phyloP scores from a whole-genome alignment of 1,140 invertebrate species.

The Metaphire vulgaris region DNA sequence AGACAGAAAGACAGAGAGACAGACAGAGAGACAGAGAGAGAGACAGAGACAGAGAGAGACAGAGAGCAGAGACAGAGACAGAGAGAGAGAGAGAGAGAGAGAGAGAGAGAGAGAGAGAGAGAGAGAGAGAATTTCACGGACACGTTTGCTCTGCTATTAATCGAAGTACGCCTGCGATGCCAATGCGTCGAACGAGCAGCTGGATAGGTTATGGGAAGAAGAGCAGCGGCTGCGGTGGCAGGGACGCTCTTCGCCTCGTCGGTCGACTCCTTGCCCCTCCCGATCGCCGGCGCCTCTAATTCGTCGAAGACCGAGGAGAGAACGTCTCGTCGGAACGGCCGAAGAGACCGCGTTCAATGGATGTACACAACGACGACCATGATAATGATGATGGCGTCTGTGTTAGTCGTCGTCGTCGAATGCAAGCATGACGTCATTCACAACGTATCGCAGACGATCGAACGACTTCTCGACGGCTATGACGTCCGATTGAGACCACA shows the following conservation, averaged over 20 bases:
- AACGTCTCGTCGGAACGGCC: no score
- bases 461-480: conserved; percentile 79
- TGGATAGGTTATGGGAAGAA: not conserved
- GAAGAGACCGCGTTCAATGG: no score
- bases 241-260: no score
- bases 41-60: no score
- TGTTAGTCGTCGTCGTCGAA: not conserved
- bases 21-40: no score
- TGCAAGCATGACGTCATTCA: conserved; percentile 27
- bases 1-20: no score
- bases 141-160: no score
- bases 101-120: no score
- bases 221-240: not conserved
- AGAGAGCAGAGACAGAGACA: no score
- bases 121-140: no score
- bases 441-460: conserved; percentile 64
- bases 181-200: not conserved
- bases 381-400: not conserved
- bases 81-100: no score
- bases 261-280: no score
- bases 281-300: not conserved
- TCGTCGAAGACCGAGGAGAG: not conserved
- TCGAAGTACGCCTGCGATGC: not conserved
- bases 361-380: not conserved
- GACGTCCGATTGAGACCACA: conserved; percentile 88